Evolutionary conservation across 1,140 invertebrate genomes (phyloP).

Genomic region (Penaeus indicus): DNA sequence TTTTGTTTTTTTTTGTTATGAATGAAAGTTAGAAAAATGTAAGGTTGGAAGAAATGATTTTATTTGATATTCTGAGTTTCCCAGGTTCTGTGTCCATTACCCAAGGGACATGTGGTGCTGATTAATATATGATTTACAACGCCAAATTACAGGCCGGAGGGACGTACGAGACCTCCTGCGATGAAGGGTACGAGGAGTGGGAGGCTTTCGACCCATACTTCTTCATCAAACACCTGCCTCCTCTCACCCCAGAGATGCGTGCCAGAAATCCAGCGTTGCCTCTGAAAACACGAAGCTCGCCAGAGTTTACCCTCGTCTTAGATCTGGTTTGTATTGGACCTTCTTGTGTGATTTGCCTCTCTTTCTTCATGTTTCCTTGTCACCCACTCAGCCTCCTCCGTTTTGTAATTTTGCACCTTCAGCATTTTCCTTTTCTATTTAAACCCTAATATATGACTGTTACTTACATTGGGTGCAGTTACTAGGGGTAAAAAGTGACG

Average conservation of each 20-base stretch:
- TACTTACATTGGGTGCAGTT: too few relatives aligned
- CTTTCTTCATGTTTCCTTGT: too few relatives aligned
- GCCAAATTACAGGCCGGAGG: conserved; percentile 49
- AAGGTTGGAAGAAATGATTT: too few relatives aligned
- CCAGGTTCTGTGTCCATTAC: too few relatives aligned
- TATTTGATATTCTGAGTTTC: too few relatives aligned
- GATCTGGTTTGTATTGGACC: conserved; percentile 78
- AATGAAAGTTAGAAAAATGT: too few relatives aligned
- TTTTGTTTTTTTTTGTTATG: too few relatives aligned
- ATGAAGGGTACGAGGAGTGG: conserved; percentile 67
- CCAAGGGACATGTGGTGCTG: not conserved
- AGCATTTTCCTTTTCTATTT: too few relatives aligned
- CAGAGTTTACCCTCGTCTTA: conserved; percentile 92
- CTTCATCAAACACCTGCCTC: conserved; percentile 93
- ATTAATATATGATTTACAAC: not conserved
- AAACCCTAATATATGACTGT: too few relatives aligned
- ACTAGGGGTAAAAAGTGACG: too few relatives aligned
- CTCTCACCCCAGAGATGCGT: conserved; percentile 87
- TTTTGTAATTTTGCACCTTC: too few relatives aligned
- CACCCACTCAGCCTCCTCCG: too few relatives aligned
- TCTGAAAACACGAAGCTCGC: conserved; percentile 91
- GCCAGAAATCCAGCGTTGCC: conserved; percentile 91
- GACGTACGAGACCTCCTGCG: conserved; percentile 55
- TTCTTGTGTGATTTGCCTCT: not conserved
- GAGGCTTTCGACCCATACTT: conserved; percentile 66